Conservation (phyloP, 2,797 vertebrate genomes). For the Arremon brunneinucha region DNA sequence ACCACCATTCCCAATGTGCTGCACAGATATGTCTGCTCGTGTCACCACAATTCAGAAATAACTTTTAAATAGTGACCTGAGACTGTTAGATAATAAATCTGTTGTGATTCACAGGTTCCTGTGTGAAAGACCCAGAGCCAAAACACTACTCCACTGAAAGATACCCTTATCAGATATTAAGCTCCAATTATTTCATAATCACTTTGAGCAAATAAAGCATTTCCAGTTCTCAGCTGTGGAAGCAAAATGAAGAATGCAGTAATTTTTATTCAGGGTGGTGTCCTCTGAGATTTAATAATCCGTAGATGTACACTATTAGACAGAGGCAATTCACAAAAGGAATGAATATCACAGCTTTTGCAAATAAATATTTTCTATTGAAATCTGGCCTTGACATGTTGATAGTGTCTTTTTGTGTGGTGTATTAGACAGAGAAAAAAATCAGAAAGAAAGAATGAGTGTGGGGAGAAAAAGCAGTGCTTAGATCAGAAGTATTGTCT, state of each 20-base stretch:
- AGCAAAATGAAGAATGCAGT: background rate
- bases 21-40: background rate
- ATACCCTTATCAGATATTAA: background rate
- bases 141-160: background rate
- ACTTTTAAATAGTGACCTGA: background rate
- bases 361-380: background rate
- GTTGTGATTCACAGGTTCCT: background rate
- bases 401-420: background rate
- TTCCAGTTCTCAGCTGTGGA: background rate
- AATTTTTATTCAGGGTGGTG: background rate
- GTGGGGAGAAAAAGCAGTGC: accelerated
- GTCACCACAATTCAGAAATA: background rate
- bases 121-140: background rate
- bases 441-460: background rate
- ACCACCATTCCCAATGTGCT: background rate
- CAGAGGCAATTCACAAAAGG: background rate
- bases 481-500: background rate
- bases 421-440: background rate
- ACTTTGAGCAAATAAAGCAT: background rate
- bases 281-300: background rate
- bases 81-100: background rate
- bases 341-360: background rate
- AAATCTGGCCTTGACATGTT: background rate
- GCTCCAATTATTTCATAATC: background rate
- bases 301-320: background rate